Base-by-base conservation (phyloP, 2,888 invertebrate species). In the Eupelmus urozonus region DNA sequence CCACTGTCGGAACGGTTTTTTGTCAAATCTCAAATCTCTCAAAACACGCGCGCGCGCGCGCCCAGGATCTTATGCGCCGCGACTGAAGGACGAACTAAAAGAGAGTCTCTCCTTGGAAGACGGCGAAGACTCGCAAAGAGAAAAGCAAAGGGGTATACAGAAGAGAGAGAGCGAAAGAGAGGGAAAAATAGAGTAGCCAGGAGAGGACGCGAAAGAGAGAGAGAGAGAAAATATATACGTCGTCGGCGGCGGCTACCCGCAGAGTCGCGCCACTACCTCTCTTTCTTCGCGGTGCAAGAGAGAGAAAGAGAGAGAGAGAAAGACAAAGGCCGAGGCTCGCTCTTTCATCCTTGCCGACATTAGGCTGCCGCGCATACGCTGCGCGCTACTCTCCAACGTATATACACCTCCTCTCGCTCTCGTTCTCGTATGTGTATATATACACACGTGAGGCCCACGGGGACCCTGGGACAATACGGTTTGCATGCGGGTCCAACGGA, bases 401-500 rank as follows among this genome's bases (percentile, higher is more conserved):
- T 51, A 51, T 27, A 49, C 55, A 55, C 53, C 9, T 65, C 13
- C n/a, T 25, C 34, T 29, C 42, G 45, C 51, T 70, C 71, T 76
- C 25, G n/a, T n/a, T n/a, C n/a, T n/a, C n/a, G n/a, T 57, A 27
- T 57, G 4, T 66, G n/a, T 42, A 23, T 49, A 42, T 42, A 70
- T 27, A 42, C 51, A 34, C 18, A 18, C 4, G 27, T 49, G 51
- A 40, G 27, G 5, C 18, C 9, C 18, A 42, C 49, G 34, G 66
- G 55, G 66, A 73, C 75, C n/a, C 72, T 76, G 85, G 86, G 86
- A 89, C 88, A 88, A 89, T 89, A 86, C 87, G 87, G 87, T 88
- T 86, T 87, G 85, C 86, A 89, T 89, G 88, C 88, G 89, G 89
- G 89, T 88, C 88, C 89, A 89, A 89, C 87, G 87, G 88, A 88